Evolutionary conservation across 2,113 vertebrate species (phyloP).

Genomic region (Odontesthes bonariensis): DNA sequence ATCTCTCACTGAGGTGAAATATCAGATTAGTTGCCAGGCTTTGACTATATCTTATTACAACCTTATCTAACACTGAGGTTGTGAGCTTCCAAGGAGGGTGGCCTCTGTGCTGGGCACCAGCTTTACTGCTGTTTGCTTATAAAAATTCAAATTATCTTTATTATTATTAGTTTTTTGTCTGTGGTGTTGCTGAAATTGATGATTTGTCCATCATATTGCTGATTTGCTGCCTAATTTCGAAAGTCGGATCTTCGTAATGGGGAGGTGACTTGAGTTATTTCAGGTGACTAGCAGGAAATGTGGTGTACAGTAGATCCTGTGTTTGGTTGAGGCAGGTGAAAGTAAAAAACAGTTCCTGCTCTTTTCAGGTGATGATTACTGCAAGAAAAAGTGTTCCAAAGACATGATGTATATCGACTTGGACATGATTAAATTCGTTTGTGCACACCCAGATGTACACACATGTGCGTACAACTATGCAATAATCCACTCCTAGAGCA

Average conservation of each 20-base stretch:
- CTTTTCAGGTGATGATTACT: background rate
- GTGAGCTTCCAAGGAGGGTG: conserved; percentile 29
- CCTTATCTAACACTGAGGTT: conserved; percentile 79
- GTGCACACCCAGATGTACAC: conserved; percentile 5
- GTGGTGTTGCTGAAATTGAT: conserved; percentile 37
- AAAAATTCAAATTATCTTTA: conserved; percentile 39
- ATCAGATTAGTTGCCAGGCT: conserved; percentile 85
- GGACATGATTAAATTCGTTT: conserved; percentile 25
- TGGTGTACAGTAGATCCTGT: background rate
- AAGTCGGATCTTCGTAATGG: conserved; percentile 17
- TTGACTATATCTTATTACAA: conserved; percentile 86
- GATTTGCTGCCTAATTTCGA: conserved; percentile 47
- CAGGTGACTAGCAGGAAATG: conserved; percentile 11
- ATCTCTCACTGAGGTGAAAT: conserved; percentile 84
- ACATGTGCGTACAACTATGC: conserved; percentile 10
- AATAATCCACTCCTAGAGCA: conserved; percentile 35
- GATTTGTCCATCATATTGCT: conserved; percentile 46
- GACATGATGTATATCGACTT: conserved; percentile 36
- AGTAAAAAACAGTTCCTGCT: conserved; percentile 4
- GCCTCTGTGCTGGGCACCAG: conserved; percentile 10
- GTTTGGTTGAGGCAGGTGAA: conserved; percentile 5
- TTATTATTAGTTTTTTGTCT: background rate
- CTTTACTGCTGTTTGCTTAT: conserved; percentile 27
- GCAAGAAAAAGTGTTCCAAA: conserved; percentile 20
- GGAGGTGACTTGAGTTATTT: conserved; percentile 17